These are phyloP conservation scores for Escarpia spicata DNA, from an alignment of 2,888 invertebrate genomes.

Conservation along the genomic window DNA sequence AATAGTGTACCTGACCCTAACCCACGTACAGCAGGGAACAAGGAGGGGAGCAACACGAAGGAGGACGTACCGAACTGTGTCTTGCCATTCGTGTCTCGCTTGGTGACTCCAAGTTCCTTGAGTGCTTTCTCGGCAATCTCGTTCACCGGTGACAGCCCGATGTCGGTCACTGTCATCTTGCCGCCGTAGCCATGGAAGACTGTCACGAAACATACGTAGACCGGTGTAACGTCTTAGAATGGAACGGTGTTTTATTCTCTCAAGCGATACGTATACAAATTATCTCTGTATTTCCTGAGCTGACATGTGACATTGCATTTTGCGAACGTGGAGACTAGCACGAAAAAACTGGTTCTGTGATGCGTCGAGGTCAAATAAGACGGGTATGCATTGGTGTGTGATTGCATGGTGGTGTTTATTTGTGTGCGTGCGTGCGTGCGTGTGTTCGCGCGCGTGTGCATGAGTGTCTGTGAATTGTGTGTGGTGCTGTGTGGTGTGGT, in stretches of 20 bases:
- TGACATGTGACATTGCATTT: too few relatives aligned
- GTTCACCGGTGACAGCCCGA: constrained; percentile 38
- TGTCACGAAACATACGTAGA: constrained; percentile 26
- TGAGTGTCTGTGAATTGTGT: too few relatives aligned
- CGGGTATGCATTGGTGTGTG: background rate
- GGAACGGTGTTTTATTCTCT: too few relatives aligned
- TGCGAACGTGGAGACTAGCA: too few relatives aligned
- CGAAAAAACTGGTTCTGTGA: too few relatives aligned
- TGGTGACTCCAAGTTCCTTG: constrained; percentile 42
- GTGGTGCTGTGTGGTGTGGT: too few relatives aligned
- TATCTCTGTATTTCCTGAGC: too few relatives aligned
- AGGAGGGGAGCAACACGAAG: background rate
- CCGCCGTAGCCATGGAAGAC: constrained; percentile 48
- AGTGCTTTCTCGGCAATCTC: constrained; percentile 39
- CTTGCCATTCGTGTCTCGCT: constrained; percentile 43
- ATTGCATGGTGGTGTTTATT: background rate
- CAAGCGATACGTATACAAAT: too few relatives aligned
- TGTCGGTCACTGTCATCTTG: constrained; percentile 40
- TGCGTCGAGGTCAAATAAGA: background rate
- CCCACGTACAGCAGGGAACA: too few relatives aligned
- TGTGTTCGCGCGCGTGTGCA: background rate
- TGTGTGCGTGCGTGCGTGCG: background rate
- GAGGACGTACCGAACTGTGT: constrained; percentile 42
- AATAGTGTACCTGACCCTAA: too few relatives aligned
- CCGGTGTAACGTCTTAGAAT: background rate